A percentile compares a stretch with the other conserved stretches of the same genome.
Conservation (phyloP, 2,888 invertebrate species). For the Exephanes ischioxanthus region DNA sequence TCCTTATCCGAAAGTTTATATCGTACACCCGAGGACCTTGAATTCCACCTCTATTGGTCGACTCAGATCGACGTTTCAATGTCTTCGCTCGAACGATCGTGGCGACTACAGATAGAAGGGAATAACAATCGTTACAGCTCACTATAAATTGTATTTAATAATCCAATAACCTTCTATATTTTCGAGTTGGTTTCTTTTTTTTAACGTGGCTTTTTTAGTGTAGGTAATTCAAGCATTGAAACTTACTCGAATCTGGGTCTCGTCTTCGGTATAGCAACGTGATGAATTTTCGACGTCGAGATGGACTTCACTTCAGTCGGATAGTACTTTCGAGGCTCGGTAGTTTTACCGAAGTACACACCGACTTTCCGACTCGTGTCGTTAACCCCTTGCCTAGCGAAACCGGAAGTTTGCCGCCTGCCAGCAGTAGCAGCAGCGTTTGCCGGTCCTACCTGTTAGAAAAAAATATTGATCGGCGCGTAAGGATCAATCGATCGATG, state of each 20-base stretch:
- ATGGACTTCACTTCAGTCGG: constrained; percentile 60
- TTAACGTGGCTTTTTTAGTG: not conserved
- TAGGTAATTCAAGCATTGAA: not conserved
- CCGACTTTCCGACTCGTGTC: constrained; percentile 14
- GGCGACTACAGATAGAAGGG: constrained; percentile 50
- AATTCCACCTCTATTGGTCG: not conserved
- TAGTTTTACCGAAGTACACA: constrained; percentile 34
- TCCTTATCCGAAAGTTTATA: not conserved
- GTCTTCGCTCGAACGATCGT: constrained; percentile 51
- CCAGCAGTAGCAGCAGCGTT: not conserved
- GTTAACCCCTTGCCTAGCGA: not conserved
- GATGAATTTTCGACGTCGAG: constrained; percentile 60
- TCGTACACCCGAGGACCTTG: not conserved
- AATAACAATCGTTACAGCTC: not conserved
- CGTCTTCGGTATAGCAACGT: constrained; percentile 53
- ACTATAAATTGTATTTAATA: not conserved
- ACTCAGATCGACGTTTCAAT: constrained; percentile 31
- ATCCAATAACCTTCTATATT: no score
- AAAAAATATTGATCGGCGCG: not conserved
- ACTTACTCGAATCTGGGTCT: constrained; percentile 59
- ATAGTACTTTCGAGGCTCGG: constrained; percentile 29
- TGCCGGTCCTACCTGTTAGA: constrained; percentile 37
- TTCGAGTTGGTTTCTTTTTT: not conserved
- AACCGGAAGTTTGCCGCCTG: constrained; percentile 7
- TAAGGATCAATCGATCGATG: not conserved